Evolutionary conservation across 2,113 vertebrate genomes (phyloP).

Genomic region (Triplophysa siluroides): DNA sequence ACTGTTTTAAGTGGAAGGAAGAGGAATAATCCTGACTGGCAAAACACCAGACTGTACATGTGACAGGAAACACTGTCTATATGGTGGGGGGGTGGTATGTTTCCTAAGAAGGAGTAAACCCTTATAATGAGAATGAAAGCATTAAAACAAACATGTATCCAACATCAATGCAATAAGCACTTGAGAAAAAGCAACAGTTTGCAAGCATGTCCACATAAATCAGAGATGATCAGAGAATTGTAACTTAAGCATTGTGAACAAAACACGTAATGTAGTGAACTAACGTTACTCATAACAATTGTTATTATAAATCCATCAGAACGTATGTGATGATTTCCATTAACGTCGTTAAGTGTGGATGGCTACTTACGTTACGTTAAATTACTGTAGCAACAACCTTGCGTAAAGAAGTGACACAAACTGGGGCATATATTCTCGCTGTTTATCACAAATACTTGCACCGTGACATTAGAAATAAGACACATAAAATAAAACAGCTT

Average conservation of each 20-base stretch:
- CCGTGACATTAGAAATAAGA: no score
- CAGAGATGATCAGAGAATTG: no score
- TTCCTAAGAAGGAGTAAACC: background rate
- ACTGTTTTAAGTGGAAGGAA: background rate
- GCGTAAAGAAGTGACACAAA: background rate
- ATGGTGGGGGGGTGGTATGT: background rate
- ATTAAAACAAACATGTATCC: background rate
- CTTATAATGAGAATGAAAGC: background rate
- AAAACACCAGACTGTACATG: background rate
- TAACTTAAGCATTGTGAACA: no score
- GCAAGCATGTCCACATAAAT: no score
- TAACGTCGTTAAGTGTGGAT: background rate
- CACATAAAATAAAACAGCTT: no score
- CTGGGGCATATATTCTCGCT: background rate
- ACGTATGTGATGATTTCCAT: background rate
- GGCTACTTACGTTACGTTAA: background rate
- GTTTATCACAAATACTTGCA: background rate
- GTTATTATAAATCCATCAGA: no score
- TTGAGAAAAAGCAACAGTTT: background rate
- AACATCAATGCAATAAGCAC: background rate
- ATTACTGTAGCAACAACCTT: background rate
- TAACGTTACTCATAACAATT: no score
- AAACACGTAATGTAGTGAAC: no score
- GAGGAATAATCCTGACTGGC: background rate
- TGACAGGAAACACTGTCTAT: background rate